phyloP scores from a whole-genome alignment of 2,797 vertebrate species.

The Eremophila alpestris region DNA sequence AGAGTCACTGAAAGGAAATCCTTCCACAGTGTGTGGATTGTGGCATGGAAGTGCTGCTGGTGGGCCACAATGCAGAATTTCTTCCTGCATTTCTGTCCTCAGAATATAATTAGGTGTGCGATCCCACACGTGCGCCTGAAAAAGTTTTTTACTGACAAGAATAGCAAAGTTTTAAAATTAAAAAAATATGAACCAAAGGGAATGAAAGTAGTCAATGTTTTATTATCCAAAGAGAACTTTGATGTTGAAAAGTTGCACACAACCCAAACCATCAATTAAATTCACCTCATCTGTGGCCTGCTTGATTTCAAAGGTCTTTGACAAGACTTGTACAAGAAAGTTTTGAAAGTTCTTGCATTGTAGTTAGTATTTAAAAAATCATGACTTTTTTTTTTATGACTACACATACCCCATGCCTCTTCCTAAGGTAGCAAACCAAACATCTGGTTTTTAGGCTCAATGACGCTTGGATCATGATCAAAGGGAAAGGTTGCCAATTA shows the following conservation, averaged over 20 bases:
- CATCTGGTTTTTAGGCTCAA: slow-evolving; percentile 37
- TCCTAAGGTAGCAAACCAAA: slow-evolving; percentile 31
- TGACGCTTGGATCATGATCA: slow-evolving; percentile 37
- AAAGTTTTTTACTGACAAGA: not conserved
- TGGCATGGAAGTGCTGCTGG: not conserved
- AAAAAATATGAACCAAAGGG: not conserved
- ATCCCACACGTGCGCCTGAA: not conserved
- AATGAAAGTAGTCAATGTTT: slow-evolving; percentile 4
- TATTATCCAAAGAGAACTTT: slow-evolving; percentile 23
- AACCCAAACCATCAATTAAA: slow-evolving; percentile 10
- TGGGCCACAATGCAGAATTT: not conserved
- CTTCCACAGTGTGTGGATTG: not conserved
- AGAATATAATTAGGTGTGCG: not conserved
- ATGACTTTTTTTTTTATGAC: not conserved
- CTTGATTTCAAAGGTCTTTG: slow-evolving; percentile 31
- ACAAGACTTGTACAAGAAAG: not conserved
- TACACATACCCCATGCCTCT: not conserved
- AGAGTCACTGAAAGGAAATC: not conserved
- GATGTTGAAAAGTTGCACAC: not conserved
- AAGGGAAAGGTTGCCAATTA: slow-evolving; percentile 61
- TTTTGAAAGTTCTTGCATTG: slow-evolving; percentile 20
- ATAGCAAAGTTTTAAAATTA: not conserved
- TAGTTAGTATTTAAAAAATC: slow-evolving; percentile 32
- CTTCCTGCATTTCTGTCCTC: not conserved
- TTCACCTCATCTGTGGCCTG: not conserved